These are phyloP conservation scores for Prunella fulvescens DNA, from an alignment of 2,113 vertebrate genomes.

Conservation along the genomic window DNA sequence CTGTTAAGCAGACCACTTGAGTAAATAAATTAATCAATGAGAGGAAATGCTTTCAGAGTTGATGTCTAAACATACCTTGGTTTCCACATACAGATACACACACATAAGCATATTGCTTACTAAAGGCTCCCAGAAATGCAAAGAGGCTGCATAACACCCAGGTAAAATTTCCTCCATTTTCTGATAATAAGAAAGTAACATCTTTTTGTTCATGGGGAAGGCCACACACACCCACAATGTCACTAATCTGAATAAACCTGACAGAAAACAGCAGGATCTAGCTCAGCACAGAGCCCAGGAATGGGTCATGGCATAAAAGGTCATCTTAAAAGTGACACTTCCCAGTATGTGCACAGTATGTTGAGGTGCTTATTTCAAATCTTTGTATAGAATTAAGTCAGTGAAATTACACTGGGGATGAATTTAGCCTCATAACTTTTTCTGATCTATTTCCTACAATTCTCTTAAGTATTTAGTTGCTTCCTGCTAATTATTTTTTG, in stretches of 20 bases:
- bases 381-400: constrained; percentile 10
- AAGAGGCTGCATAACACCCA: neutral
- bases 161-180: neutral
- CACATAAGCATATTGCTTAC: rapidly evolving
- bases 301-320: neutral
- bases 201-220: neutral
- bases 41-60: neutral
- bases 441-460: constrained; percentile 54
- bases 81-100: neutral
- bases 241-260: neutral
- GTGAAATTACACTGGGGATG: constrained; percentile 9
- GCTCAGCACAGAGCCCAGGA: neutral
- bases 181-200: neutral
- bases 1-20: neutral
- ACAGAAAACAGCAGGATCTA: neutral
- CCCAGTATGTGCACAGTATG: neutral
- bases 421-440: constrained; percentile 54
- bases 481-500: constrained; percentile 66
- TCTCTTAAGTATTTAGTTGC: constrained; percentile 41
- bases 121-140: neutral
- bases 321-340: constrained; percentile 17
- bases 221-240: too few species aligned
- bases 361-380: neutral
- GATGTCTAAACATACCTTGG: neutral
- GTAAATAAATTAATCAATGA: neutral